Evolutionary conservation across 1,140 invertebrate species (phyloP).

Genomic region (Thrips palmi): DNA sequence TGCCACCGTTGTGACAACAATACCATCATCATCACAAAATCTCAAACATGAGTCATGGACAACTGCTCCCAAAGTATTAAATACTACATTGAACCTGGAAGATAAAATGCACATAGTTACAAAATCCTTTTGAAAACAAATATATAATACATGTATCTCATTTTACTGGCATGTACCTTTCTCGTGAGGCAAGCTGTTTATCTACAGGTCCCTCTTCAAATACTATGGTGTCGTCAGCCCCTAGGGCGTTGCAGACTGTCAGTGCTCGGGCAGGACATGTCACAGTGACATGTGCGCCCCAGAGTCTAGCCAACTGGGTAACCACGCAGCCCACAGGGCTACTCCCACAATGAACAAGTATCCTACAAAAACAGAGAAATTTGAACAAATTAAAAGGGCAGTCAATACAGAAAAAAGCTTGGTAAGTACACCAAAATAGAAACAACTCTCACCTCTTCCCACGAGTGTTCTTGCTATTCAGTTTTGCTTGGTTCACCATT

Average conservation of each 20-base stretch:
- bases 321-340: slow-evolving; percentile 51
- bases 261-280: slow-evolving; percentile 31
- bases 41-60: slow-evolving; percentile 25
- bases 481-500: slow-evolving; percentile 31
- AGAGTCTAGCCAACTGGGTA: slow-evolving; percentile 46
- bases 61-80: slow-evolving; percentile 29
- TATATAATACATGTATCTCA: slow-evolving; percentile 5
- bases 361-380: slow-evolving; percentile 26
- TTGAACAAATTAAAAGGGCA: slow-evolving; percentile 2
- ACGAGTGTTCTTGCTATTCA: slow-evolving; percentile 29
- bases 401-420: background rate
- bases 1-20: slow-evolving; percentile 28
- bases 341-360: slow-evolving; percentile 47
- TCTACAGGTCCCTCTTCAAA: slow-evolving; percentile 23
- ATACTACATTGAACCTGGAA: slow-evolving; percentile 33
- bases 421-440: background rate
- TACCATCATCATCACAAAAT: slow-evolving; percentile 26
- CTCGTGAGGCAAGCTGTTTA: slow-evolving; percentile 21
- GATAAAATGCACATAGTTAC: no score
- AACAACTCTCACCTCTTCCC: slow-evolving; percentile 31
- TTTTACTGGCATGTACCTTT: slow-evolving; percentile 13
- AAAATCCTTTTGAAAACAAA: slow-evolving; percentile 8
- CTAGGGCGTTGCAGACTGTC: slow-evolving; percentile 32
- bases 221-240: slow-evolving; percentile 32
- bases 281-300: slow-evolving; percentile 39